These are phyloP conservation scores for Vespertilio murinus DNA, from an alignment of 2,797 vertebrate genomes.

Conservation along the genomic window DNA sequence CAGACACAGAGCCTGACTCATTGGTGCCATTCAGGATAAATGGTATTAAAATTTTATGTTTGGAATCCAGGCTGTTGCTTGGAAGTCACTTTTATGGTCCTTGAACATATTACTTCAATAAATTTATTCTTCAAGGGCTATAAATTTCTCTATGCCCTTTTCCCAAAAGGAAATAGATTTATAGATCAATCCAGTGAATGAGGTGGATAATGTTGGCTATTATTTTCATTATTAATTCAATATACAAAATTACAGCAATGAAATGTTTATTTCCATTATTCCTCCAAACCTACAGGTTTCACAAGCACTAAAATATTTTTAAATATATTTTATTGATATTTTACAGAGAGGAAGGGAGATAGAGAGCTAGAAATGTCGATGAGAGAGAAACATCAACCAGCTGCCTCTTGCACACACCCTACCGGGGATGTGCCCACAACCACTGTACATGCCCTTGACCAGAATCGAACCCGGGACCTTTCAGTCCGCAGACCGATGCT, in stretches of 20 bases:
- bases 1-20: neutral
- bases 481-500: no score
- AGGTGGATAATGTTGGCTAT: neutral
- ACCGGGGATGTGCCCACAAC: no score
- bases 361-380: no score
- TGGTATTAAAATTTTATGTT: neutral
- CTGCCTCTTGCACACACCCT: no score
- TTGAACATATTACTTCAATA: neutral
- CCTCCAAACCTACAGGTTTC: neutral
- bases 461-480: no score
- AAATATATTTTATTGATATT: no score
- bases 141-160: neutral
- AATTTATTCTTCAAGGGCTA: neutral
- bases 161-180: constrained; percentile 15
- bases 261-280: constrained; percentile 13
- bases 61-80: neutral
- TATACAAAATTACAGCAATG: constrained; percentile 17
- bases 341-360: no score
- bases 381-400: no score
- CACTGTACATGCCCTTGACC: no score
- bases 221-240: constrained; percentile 9
- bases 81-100: constrained; percentile 6
- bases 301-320: neutral
- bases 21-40: neutral
- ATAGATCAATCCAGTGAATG: constrained; percentile 5